Evolutionary conservation across 2,888 invertebrate species (phyloP).

Genomic region (Noctua pronuba): DNA sequence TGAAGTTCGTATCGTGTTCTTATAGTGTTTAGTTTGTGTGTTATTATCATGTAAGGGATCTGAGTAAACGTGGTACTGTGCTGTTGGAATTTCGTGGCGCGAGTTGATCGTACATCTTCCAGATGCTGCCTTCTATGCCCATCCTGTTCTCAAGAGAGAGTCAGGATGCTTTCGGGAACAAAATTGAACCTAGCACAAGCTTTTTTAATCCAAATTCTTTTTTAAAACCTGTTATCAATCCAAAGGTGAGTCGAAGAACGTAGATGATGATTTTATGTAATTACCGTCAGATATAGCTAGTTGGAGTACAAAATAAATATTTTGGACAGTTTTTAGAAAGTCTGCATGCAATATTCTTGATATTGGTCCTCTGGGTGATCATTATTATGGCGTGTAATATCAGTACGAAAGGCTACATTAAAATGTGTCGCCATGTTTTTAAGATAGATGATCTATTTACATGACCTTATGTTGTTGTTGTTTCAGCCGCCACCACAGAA

Average conservation of each 20-base stretch:
- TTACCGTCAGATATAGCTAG: conserved; percentile 49
- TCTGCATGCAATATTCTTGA: conserved; percentile 19
- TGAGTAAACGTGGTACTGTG: conserved; percentile 71
- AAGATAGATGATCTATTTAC: conserved; percentile 67
- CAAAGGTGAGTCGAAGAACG: conserved; percentile 81
- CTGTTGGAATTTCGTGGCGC: conserved; percentile 75
- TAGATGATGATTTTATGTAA: conserved; percentile 65
- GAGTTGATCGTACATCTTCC: conserved; percentile 74
- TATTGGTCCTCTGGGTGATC: conserved; percentile 12
- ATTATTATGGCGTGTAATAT: conserved; percentile 17
- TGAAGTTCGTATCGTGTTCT: conserved; percentile 66
- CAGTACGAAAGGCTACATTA: conserved; percentile 46
- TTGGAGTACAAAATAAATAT: conserved; percentile 30
- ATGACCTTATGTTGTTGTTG: conserved; percentile 67
- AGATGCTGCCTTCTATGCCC: conserved; percentile 90
- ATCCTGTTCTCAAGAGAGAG: conserved; percentile 87
- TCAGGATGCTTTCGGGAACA: conserved; percentile 88
- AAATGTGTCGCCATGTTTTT: conserved; percentile 77
- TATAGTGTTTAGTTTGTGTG: conserved; percentile 68
- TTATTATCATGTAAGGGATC: conserved; percentile 75
- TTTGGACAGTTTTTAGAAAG: conserved; percentile 29
- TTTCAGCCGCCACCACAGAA: conserved; percentile 77
- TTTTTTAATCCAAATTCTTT: conserved; percentile 81
- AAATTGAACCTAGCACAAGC: conserved; percentile 85
- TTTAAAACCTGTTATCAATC: conserved; percentile 76